phyloP scores from a whole-genome alignment of 2,888 invertebrate species.

The Catocala sponsa region DNA sequence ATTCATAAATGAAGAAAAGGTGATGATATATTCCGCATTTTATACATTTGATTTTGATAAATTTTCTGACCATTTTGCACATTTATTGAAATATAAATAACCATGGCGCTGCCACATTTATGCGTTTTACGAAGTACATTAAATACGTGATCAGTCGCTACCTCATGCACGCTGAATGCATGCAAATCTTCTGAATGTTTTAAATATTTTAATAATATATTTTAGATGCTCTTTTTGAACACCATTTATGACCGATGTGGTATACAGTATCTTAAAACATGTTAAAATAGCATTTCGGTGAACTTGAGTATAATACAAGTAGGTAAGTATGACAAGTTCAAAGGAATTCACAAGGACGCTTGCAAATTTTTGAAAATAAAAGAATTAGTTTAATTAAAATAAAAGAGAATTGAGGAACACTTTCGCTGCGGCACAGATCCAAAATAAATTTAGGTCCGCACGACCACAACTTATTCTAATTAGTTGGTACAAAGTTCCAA shows the following conservation, averaged over 20 bases:
- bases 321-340: not conserved
- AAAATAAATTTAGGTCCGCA: constrained; percentile 64
- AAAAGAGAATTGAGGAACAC: constrained; percentile 53
- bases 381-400: constrained; percentile 42
- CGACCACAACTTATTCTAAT: constrained; percentile 75
- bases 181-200: constrained; percentile 60
- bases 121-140: constrained; percentile 58
- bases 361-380: constrained; percentile 32
- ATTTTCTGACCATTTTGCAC: constrained; percentile 38
- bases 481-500: constrained; percentile 79
- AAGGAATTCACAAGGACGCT: not conserved
- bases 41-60: not conserved
- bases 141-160: constrained; percentile 59
- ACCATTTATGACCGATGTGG: constrained; percentile 52
- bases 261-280: constrained; percentile 24
- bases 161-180: constrained; percentile 47
- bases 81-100: constrained; percentile 35
- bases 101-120: constrained; percentile 33
- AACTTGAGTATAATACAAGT: not conserved
- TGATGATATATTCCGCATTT: too few species aligned
- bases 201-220: constrained; percentile 52
- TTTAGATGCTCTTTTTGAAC: constrained; percentile 49
- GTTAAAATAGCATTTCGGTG: constrained; percentile 21
- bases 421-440: constrained; percentile 56
- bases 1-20: too few species aligned